Base-by-base conservation (phyloP, 1,140 invertebrate species). In the Caenorhabditis inopinata region DNA sequence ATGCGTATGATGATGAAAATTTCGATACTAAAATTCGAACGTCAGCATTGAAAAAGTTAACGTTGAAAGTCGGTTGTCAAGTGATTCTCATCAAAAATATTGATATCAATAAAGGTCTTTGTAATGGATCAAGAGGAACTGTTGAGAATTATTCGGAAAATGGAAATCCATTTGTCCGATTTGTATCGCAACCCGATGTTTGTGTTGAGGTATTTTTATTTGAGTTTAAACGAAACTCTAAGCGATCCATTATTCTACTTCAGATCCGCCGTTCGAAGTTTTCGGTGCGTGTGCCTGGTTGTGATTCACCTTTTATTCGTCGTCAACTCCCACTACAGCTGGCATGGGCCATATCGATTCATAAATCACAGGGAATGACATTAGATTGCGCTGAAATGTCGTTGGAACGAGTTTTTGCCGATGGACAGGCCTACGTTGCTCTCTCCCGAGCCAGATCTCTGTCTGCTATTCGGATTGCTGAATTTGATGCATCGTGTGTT, bases 281-380 rank as follows among this genome's bases (percentile, higher is more conserved):
- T 94, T 91, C 91, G 75, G 91, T 96, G 0, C 95, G 93, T 89
- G 91, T 92, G 49, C 88, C 92, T 2, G 91, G 91, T 76, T 14
- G 32, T 46, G 94, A 93, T 6, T 89, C 88, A 2, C 83, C 92
- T 0, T 82, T 93, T 1, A 91, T 91, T 35, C 90, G 94, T n/a
- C 92, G 92, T 85, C 93, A 94, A 88, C 89, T 97, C 3, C 96
- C 96, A 0, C 89, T 97, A 0, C 94, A 94, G 87, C 89, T 98
- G 14, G 96, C 95, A 14, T 98, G 95, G 95, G 95, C 95, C 1
- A 96, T 97, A 89, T 97, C 95, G 2, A 97, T 97, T 84, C 96
- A 98, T 88, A 98, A 97, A 90, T 95, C 94, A 78, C 94, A 91
- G 91, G 96, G 96, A 5, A 91, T 97, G 85, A 96, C 95, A 9